Percentiles rank a stretch among this genome's conserved stretches.
These are phyloP conservation scores for Tokudaia muenninki DNA, from an alignment of 2,797 vertebrate species.

Conservation along the genomic window DNA sequence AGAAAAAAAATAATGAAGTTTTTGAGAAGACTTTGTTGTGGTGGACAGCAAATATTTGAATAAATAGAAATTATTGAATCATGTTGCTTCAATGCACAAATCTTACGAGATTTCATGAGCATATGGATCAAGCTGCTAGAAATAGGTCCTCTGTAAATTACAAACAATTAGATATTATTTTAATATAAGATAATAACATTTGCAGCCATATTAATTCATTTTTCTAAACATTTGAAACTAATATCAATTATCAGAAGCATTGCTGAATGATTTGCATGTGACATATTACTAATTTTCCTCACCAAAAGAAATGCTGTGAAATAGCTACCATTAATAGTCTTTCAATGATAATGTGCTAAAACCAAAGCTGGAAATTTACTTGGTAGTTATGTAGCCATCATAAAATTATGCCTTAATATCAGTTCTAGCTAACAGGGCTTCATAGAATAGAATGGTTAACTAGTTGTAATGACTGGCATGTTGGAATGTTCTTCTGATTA, in stretches of 20 bases:
- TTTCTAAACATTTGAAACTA: neutral
- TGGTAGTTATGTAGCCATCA: neutral
- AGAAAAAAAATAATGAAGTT: neutral
- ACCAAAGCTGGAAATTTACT: neutral
- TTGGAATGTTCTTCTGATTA: neutral
- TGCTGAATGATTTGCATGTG: neutral
- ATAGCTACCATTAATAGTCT: neutral
- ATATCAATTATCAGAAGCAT: neutral
- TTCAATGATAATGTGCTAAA: neutral
- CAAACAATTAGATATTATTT: neutral
- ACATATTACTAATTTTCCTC: neutral
- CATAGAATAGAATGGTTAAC: neutral
- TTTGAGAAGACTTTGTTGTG: neutral
- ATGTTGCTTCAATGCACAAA: neutral
- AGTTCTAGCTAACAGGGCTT: neutral
- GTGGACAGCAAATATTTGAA: neutral
- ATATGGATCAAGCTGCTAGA: neutral
- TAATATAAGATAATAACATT: neutral
- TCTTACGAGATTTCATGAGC: slow-evolving; percentile 4
- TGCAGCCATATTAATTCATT: neutral
- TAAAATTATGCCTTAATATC: neutral
- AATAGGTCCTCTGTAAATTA: neutral
- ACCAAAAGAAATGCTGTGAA: neutral
- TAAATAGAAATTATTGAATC: neutral
- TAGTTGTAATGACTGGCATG: neutral